Conservation (phyloP, 37 sponge, comb jelly and placozoan genomes). For the Haliclona indistincta region DNA sequence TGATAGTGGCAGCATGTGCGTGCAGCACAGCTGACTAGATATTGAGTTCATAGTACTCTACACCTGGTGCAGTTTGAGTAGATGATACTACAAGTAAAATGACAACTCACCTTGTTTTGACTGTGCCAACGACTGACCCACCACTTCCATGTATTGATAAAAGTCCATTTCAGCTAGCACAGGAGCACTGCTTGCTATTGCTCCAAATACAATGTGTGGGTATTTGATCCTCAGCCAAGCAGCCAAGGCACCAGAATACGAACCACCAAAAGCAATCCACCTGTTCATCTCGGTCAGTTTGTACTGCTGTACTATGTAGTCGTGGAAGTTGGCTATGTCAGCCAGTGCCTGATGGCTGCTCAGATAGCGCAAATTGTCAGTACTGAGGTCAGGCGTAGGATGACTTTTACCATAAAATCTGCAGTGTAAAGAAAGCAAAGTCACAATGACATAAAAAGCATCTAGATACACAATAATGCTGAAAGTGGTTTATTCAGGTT, state of each 20-base stretch:
- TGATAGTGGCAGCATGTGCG: too few relatives aligned
- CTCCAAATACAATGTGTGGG: constrained; percentile 70
- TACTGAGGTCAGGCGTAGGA: constrained; percentile 55
- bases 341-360: constrained; percentile 86
- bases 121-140: constrained; percentile 51
- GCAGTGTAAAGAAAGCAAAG: too few relatives aligned
- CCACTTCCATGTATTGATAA: constrained; percentile 81
- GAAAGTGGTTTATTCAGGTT: too few relatives aligned
- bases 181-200: constrained; percentile 89
- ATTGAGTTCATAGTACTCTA: too few relatives aligned
- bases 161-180: constrained; percentile 70
- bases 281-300: constrained; percentile 46
- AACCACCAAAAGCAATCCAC: constrained; percentile 91
- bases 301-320: constrained; percentile 24
- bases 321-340: constrained; percentile 72
- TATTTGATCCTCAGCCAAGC: constrained; percentile 82
- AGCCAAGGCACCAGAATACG: constrained; percentile 81
- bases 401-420: constrained; percentile 91
- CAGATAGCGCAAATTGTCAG: constrained; percentile 57
- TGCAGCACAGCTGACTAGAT: too few relatives aligned
- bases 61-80: too few relatives aligned
- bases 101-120: constrained; percentile 32
- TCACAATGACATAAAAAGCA: too few relatives aligned
- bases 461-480: too few relatives aligned
- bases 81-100: constrained; percentile 22